Conservation (phyloP, 2,888 invertebrate species). For the Drosophila cognata region DNA sequence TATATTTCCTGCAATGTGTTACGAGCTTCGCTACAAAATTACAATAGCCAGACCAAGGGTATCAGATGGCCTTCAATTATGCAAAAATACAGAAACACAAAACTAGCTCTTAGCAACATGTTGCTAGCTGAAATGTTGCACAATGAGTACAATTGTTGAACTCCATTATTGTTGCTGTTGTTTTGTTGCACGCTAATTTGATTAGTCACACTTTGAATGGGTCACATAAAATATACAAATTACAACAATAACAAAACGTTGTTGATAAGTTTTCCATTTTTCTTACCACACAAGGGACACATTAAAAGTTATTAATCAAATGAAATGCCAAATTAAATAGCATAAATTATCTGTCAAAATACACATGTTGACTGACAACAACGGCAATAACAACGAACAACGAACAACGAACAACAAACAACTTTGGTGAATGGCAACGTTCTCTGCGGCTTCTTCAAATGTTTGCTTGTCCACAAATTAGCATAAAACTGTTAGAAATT, state of each 20-base stretch:
- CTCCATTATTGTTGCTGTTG: slow-evolving; percentile 4
- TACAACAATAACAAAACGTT: slow-evolving; percentile 24
- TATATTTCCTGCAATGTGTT: neutral
- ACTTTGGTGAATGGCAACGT: slow-evolving; percentile 45
- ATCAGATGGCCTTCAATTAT: neutral
- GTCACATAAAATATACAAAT: slow-evolving; percentile 22
- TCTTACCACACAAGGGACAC: slow-evolving; percentile 32
- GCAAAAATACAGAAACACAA: neutral
- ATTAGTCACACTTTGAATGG: slow-evolving; percentile 57
- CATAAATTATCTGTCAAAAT: slow-evolving; percentile 63
- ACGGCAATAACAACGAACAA: slow-evolving; percentile 20
- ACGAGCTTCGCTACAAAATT: neutral
- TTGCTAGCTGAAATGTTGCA: slow-evolving; percentile 34
- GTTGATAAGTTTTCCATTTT: slow-evolving; percentile 27
- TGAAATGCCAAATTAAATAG: slow-evolving; percentile 62
- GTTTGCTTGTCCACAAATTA: slow-evolving; percentile 62
- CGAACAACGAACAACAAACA: slow-evolving; percentile 20
- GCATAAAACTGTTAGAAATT: slow-evolving; percentile 77
- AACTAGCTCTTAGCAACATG: slow-evolving; percentile 17
- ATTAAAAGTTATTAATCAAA: slow-evolving; percentile 70
- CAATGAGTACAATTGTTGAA: slow-evolving; percentile 20
- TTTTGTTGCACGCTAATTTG: slow-evolving; percentile 54
- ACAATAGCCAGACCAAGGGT: neutral
- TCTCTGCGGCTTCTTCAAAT: slow-evolving; percentile 56
- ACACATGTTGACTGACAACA: slow-evolving; percentile 51